Evolutionary conservation across 2,888 invertebrate species (phyloP).

Genomic region (Trachelus troglodyta): DNA sequence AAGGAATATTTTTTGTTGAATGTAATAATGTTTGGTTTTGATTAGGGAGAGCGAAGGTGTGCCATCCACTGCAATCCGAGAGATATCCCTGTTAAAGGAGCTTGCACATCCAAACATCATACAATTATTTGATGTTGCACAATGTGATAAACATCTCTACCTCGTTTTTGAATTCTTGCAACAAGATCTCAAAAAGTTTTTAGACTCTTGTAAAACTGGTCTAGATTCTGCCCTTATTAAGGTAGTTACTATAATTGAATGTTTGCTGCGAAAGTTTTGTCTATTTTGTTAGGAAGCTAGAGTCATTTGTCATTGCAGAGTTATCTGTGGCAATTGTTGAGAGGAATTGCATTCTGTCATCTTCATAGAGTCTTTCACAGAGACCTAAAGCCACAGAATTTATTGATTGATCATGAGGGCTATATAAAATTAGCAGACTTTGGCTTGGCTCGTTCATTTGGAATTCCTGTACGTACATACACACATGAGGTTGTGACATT

Average conservation of each 20-base stretch:
- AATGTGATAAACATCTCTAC: conserved; percentile 86
- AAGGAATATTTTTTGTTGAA: neutral
- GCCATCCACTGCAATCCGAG: conserved; percentile 96
- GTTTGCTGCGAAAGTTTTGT: neutral
- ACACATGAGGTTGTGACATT: conserved; percentile 97
- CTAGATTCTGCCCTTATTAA: conserved; percentile 76
- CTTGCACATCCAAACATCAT: conserved; percentile 92
- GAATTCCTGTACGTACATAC: conserved; percentile 91
- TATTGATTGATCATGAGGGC: conserved; percentile 87
- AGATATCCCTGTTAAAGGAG: conserved; percentile 93
- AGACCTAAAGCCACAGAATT: conserved; percentile 96
- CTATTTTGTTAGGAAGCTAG: neutral
- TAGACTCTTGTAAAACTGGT: conserved; percentile 78
- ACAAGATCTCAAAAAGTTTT: conserved; percentile 91
- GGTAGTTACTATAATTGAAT: conserved; percentile 63
- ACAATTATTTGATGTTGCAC: conserved; percentile 88
- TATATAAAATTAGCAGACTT: conserved; percentile 97
- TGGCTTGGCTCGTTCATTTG: conserved; percentile 93
- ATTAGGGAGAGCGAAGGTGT: conserved; percentile 94
- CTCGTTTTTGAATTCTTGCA: conserved; percentile 95
- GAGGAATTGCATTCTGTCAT: conserved; percentile 92
- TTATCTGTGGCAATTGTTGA: conserved; percentile 87
- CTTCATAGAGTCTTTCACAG: conserved; percentile 89
- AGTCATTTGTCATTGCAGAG: conserved; percentile 64
- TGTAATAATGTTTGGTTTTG: conserved; percentile 23